Percentiles rank a stretch among this genome's conserved stretches.
Evolutionary conservation across 2,888 invertebrate genomes (phyloP).

Genomic region (Melieria omissa): DNA sequence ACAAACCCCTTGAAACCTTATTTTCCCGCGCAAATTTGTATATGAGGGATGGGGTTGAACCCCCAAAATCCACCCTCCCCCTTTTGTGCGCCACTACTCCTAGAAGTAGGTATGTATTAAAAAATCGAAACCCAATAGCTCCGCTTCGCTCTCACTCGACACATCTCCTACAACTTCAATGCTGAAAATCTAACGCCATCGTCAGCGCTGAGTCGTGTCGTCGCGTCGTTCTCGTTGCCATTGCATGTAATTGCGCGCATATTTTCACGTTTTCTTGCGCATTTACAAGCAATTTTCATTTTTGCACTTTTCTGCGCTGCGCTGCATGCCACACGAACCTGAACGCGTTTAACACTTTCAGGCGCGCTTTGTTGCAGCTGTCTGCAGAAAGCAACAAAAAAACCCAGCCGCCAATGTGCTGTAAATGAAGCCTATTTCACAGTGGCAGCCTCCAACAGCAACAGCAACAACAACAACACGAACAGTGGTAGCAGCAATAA

Average conservation of each 20-base stretch:
- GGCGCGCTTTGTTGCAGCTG: not conserved
- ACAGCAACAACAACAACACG: not conserved
- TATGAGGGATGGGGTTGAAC: no score
- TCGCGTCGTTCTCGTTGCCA: no score
- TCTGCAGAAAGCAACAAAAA: not conserved
- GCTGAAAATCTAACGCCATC: not conserved
- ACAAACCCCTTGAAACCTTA: no score
- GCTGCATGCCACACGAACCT: not conserved
- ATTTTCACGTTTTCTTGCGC: slow-evolving; percentile 8
- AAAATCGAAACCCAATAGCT: no score
- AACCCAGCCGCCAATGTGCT: not conserved
- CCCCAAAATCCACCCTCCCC: no score
- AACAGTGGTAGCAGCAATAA: not conserved
- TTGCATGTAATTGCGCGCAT: slow-evolving; percentile 10
- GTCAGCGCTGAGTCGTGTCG: not conserved
- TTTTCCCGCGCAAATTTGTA: no score
- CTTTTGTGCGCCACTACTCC: no score
- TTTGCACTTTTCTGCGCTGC: not conserved
- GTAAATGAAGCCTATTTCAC: slow-evolving; percentile 18
- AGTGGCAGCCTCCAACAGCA: not conserved
- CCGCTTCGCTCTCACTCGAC: not conserved
- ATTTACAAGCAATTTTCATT: not conserved
- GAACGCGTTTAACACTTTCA: not conserved
- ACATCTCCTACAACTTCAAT: not conserved
- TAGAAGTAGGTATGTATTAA: no score